These are phyloP conservation scores for Gallinago solitaria DNA, from an alignment of 2,797 vertebrate genomes.

Conservation along the genomic window DNA sequence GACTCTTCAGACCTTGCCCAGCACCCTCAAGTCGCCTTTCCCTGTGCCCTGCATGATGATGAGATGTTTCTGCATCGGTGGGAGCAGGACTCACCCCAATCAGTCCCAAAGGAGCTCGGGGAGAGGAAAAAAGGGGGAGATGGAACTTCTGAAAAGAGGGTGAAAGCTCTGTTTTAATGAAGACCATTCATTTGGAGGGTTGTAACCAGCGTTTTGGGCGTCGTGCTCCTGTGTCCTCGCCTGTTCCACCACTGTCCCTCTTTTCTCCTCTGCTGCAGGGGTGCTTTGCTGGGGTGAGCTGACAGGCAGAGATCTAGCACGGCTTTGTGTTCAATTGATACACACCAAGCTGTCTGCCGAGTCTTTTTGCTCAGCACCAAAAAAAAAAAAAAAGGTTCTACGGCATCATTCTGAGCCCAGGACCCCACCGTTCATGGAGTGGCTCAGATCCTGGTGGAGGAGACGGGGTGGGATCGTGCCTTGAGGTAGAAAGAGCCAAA, in stretches of 20 bases:
- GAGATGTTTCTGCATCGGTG: not conserved
- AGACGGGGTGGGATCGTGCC: rapidly evolving
- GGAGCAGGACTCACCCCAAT: not conserved
- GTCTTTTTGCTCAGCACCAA: not conserved
- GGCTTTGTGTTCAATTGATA: not conserved
- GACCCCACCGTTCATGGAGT: too few species aligned
- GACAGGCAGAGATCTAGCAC: not conserved
- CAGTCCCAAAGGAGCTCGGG: not conserved
- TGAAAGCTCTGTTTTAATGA: not conserved
- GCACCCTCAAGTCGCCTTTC: not conserved
- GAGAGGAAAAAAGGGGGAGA: not conserved
- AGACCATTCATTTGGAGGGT: not conserved
- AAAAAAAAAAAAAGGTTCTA: not conserved
- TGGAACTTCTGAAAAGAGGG: not conserved
- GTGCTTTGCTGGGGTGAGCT: not conserved
- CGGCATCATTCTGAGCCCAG: not conserved
- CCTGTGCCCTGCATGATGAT: not conserved
- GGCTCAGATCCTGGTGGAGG: not conserved
- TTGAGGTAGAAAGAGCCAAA: not conserved
- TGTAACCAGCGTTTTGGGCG: not conserved
- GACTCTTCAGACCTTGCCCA: not conserved
- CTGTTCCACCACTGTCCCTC: not conserved
- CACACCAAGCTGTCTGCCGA: not conserved
- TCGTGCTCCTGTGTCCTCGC: not conserved
- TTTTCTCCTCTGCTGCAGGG: not conserved